Conservation (phyloP, 2,113 vertebrate species). For the Strigops habroptila region DNA sequence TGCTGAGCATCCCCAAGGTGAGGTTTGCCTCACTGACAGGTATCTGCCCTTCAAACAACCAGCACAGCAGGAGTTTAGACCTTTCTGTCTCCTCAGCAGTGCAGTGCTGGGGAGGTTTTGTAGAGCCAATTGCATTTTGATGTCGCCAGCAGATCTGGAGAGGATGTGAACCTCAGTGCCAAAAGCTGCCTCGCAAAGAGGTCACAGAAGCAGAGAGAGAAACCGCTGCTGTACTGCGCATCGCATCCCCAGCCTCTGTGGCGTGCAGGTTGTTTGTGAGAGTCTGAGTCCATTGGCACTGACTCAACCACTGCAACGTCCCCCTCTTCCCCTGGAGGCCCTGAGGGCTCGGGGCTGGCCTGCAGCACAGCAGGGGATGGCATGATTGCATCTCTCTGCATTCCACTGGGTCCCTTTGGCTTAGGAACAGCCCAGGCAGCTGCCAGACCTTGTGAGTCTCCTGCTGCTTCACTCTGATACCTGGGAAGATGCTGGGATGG, state of each 20-base stretch:
- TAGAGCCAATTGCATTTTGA: not conserved
- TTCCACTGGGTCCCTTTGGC: not conserved
- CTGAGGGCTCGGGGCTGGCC: not conserved
- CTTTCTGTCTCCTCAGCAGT: not conserved
- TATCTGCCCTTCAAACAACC: not conserved
- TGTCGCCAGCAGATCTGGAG: not conserved
- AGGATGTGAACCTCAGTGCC: not conserved
- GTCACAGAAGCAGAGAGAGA: not conserved
- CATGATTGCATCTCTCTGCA: not conserved
- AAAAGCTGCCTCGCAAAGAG: not conserved
- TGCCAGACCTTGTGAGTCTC: not conserved
- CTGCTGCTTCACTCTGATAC: not conserved
- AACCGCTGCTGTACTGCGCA: not conserved
- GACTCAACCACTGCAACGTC: not conserved
- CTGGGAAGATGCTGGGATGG: not conserved
- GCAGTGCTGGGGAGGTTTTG: not conserved
- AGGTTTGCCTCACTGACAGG: not conserved
- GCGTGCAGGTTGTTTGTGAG: not conserved
- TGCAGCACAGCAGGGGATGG: not conserved
- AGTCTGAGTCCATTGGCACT: not conserved
- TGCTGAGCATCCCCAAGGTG: not conserved
- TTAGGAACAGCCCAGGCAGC: accelerated
- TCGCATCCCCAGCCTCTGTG: not conserved
- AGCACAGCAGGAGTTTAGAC: not conserved
- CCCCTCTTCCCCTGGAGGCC: not conserved